Evolutionary conservation across 2,113 vertebrate species (phyloP).

Genomic region (Alethe diademata): DNA sequence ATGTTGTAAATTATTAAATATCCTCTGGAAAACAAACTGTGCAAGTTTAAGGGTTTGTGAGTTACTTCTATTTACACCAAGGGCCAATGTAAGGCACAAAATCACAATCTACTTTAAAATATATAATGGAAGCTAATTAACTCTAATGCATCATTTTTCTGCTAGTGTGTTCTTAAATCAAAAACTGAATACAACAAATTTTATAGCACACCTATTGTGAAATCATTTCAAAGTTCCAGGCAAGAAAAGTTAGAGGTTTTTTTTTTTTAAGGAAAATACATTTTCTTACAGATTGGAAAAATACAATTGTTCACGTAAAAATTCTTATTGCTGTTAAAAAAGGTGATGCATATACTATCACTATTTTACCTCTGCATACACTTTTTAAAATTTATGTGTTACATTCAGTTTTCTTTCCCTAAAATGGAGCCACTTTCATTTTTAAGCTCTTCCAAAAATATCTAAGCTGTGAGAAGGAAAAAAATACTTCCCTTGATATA

Average conservation of each 20-base stretch:
- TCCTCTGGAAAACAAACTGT: neutral
- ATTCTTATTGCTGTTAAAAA: neutral
- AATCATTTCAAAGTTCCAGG: neutral
- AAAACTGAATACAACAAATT: neutral
- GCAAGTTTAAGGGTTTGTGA: constrained; percentile 5
- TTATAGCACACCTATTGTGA: neutral
- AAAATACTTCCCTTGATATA: neutral
- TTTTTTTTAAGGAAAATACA: neutral
- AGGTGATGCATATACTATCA: neutral
- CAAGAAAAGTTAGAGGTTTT: neutral
- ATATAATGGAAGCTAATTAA: neutral
- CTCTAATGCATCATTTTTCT: neutral
- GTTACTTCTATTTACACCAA: neutral
- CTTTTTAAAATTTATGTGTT: neutral
- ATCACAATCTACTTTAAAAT: neutral
- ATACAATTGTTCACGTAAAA: neutral
- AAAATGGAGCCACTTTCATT: neutral
- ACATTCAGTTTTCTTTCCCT: neutral
- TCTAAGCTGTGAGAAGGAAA: neutral
- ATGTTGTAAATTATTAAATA: neutral
- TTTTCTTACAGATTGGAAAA: neutral
- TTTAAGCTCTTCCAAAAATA: neutral
- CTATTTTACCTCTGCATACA: neutral
- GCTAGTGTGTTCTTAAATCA: neutral
- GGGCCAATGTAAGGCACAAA: neutral